phyloP scores from a whole-genome alignment of 2,888 invertebrate genomes.

The Eupelmus urozonus region DNA sequence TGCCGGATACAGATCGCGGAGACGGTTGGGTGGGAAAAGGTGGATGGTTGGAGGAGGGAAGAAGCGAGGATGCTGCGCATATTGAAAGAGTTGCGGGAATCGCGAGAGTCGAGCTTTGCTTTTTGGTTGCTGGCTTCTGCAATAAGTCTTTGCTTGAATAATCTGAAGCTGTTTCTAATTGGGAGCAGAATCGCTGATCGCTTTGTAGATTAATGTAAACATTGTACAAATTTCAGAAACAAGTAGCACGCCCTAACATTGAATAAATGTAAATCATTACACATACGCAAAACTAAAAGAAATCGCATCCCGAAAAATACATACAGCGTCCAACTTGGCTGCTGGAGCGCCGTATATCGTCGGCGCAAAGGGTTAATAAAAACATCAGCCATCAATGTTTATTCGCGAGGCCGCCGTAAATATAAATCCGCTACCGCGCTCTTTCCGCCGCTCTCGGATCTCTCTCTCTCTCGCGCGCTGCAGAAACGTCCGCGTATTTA shows the following conservation, averaged over 20 bases:
- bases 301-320: no score
- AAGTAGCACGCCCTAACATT: no score
- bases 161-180: no score
- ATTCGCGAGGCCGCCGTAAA: conserved; percentile 30
- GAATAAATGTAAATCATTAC: no score
- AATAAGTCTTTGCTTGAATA: no score
- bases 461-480: background rate
- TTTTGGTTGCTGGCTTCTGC: no score
- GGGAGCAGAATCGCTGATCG: no score
- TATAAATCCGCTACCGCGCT: conserved; percentile 30
- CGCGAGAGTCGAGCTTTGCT: no score
- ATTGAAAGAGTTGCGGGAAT: background rate
- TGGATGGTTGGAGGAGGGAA: background rate
- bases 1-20: conserved; percentile 7
- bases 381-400: conserved; percentile 38
- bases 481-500: conserved; percentile 65
- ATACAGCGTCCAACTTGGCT: no score
- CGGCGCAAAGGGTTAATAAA: conserved; percentile 39
- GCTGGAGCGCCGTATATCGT: background rate
- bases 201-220: no score
- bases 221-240: no score
- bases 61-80: background rate
- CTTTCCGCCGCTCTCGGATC: background rate
- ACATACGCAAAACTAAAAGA: no score
- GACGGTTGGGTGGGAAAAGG: conserved; percentile 5